Conservation (phyloP, 1,140 invertebrate species). For the Ceratina japonica region DNA sequence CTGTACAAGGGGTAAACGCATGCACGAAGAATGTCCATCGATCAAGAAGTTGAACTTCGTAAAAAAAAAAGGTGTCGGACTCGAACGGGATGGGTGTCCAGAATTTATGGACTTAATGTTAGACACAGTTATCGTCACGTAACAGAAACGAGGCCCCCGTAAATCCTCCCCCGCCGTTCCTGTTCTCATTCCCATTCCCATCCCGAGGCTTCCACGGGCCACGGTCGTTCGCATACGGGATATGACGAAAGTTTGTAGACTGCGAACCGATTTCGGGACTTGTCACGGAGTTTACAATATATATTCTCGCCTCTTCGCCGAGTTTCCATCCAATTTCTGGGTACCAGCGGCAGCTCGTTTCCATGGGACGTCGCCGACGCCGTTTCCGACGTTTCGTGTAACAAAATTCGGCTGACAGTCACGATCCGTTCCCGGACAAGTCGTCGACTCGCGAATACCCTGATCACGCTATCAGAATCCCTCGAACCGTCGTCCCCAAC, state of each 20-base stretch:
- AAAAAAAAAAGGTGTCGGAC: conserved; percentile 10
- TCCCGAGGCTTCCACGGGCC: neutral
- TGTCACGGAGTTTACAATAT: conserved; percentile 52
- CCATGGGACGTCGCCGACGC: conserved; percentile 19
- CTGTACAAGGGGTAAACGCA: too few relatives aligned
- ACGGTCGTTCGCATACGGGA: conserved; percentile 31
- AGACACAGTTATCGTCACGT: conserved; percentile 33
- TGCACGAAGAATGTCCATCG: conserved; percentile 18
- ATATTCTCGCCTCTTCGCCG: conserved; percentile 36
- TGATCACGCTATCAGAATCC: conserved; percentile 5
- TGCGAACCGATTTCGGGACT: conserved; percentile 47
- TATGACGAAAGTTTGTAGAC: conserved; percentile 52
- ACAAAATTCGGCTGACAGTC: conserved; percentile 37
- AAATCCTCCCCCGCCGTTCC: conserved; percentile 16
- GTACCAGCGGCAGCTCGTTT: conserved; percentile 17
- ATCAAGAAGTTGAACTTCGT: neutral
- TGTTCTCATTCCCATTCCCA: neutral
- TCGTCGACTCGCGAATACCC: neutral
- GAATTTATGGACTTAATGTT: conserved; percentile 31
- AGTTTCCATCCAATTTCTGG: conserved; percentile 51
- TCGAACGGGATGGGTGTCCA: neutral
- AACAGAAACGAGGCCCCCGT: conserved; percentile 18
- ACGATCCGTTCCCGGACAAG: conserved; percentile 6
- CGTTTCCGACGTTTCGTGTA: neutral
- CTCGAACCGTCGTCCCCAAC: conserved; percentile 2